Evolutionary conservation across 1,140 invertebrate genomes (phyloP).

Genomic region (Tribolium castaneum): DNA sequence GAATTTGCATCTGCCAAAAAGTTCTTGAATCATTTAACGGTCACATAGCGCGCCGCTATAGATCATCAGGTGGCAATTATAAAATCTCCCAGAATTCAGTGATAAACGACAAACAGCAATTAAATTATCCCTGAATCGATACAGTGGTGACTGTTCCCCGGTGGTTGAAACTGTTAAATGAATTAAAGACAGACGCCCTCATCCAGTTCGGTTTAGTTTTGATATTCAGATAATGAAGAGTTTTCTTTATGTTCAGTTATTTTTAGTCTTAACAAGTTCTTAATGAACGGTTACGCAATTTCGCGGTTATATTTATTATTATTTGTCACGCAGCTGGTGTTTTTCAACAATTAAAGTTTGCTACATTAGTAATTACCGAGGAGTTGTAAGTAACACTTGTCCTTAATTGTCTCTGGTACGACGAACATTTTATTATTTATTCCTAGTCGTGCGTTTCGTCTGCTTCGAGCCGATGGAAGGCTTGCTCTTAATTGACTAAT

Average conservation of each 20-base stretch:
- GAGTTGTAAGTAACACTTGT: constrained; percentile 59
- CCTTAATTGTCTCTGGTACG: constrained; percentile 58
- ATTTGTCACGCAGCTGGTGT: constrained; percentile 62
- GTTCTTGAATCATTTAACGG: constrained; percentile 28
- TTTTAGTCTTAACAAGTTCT: constrained; percentile 45
- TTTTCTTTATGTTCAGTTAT: constrained; percentile 43
- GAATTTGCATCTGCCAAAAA: constrained; percentile 38
- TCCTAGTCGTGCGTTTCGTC: constrained; percentile 42
- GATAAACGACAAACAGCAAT: constrained; percentile 34
- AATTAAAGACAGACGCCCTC: constrained; percentile 29
- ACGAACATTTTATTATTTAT: constrained; percentile 54
- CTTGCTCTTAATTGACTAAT: constrained; percentile 47
- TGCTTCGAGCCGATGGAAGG: constrained; percentile 39
- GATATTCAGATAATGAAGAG: constrained; percentile 42
- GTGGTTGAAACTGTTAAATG: constrained; percentile 7
- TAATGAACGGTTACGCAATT: constrained; percentile 59
- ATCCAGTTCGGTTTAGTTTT: constrained; percentile 37
- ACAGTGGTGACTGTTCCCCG: not conserved
- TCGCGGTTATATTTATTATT: constrained; percentile 60
- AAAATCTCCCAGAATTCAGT: constrained; percentile 10
- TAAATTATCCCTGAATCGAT: constrained; percentile 40
- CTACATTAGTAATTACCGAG: constrained; percentile 60
- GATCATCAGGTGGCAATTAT: constrained; percentile 43
- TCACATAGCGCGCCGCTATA: constrained; percentile 36
- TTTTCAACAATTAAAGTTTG: constrained; percentile 63